Conservation (phyloP, 2,888 invertebrate species). For the Psylliodes chrysocephalus region DNA sequence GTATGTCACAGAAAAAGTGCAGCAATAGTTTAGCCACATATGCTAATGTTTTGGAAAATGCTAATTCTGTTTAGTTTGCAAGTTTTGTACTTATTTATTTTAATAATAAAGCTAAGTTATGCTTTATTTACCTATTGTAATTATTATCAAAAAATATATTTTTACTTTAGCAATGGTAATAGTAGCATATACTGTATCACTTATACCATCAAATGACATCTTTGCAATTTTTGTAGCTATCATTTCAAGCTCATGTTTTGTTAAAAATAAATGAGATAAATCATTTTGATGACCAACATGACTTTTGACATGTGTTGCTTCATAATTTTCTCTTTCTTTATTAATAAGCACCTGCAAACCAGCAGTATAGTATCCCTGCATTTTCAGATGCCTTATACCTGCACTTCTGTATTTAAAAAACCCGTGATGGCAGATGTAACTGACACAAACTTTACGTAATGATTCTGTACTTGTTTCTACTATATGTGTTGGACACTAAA, state of each 20-base stretch:
- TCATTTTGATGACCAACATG: conserved; percentile 14
- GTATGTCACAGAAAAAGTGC: no score
- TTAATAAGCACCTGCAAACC: background rate
- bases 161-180: no score
- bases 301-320: conserved; percentile 2
- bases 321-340: background rate
- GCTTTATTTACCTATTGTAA: no score
- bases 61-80: no score
- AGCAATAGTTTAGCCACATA: no score
- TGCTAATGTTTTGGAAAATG: no score
- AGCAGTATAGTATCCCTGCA: conserved; percentile 16
- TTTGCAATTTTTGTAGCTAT: conserved; percentile 23
- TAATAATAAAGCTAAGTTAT: no score
- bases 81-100: no score
- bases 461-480: background rate
- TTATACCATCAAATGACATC: conserved; percentile 29
- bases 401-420: conserved; percentile 1
- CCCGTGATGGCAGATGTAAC: conserved; percentile 11
- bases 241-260: conserved; percentile 4
- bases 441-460: background rate
- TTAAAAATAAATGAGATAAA: conserved; percentile 25
- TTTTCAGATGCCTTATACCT: conserved; percentile 10
- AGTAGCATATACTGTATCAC: no score
- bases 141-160: no score
- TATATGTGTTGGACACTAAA: background rate